Base-by-base conservation (phyloP, 2,113 vertebrate species). In the Semnornis frantzii region DNA sequence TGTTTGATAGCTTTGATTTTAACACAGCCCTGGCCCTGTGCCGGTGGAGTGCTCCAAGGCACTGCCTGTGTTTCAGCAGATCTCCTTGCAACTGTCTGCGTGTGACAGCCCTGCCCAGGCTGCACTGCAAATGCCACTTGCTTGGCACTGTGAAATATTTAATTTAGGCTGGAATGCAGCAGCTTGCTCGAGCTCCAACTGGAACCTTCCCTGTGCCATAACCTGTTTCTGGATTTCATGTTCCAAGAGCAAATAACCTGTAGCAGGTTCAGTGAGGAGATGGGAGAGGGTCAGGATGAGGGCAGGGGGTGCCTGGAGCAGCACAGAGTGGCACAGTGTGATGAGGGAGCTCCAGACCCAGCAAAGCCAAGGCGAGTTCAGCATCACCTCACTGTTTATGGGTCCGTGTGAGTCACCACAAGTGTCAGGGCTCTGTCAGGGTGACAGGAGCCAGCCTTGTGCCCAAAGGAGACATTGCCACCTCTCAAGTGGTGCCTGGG, bases 131-230 rank as follows among this genome's bases (percentile, higher is more conserved):
- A 92, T 94, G 92, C 91, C 94, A 94, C 83, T 95, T 60, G 91
- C 94, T 94, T 95, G 93, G 81, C 78, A 9, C 91, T 63, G 42
- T 91, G 91, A 92, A 96, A 92, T 89, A 92, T 92, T 95, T 93
- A 95, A 95, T 95, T 93, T 92, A 62, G 42, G 10, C 59, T 89
- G 89, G 85, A 92, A 91, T n/a, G 68, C 52, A 80, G 87, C 33
- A 89, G 85, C 64, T 79, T 80, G 46, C 18, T 10, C 62, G 63
- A 73, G 33, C 89, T 76, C 34, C 1, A 15, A 4, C 63, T 82
- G 55, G 55, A 80, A 19, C 27, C n/a, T 14, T 58, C 24, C 77
- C 48, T 1, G 6, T 16, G 64, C 14, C 19, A 14, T 9, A 28
- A 30, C 3, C 2, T 1, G 1, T 5, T 54, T 87, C 21, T 55